Evolutionary conservation across 1,140 invertebrate species (phyloP), one percentile per base, ranked within the genome.

Genomic region (Platorchestia sp.): DNA sequence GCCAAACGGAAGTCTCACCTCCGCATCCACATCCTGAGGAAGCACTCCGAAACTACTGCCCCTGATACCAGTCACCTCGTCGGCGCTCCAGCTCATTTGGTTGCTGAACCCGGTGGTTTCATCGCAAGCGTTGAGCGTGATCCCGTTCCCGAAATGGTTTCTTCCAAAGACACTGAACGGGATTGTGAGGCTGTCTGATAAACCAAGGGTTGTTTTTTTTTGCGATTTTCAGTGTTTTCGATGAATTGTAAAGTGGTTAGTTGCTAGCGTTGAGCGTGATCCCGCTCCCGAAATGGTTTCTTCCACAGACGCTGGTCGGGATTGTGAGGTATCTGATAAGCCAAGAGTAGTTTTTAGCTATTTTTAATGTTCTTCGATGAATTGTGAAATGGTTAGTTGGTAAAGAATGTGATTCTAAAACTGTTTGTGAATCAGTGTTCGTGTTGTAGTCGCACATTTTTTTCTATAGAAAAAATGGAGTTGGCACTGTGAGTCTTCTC

Each of bases 1-100:
- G 96, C 96, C 93, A 96, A 96, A 91, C 95, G 96, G 47, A 96
- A 96, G 95, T 95, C 96, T 40, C 96, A 96, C 95, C 96, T 96
- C 42, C 96, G 96, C 89, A 95, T 96, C 91, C 96, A 96, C 89
- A 89, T 96, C 87, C 93, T 96, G 51, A 95, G 96, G 87, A 96
- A 95, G 43, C 96, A 96, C 59, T 95, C 95, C 22, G 19, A 22
- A 47, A 47, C 87, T 95, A 40, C 95, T 95, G 86, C n/a, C 86
- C 41, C 53, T 86, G 43, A 95, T 95, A 27, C n/a, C 91, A 14
- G 51, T 90, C 22, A 86, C 45, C 45, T 45, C 43, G 45, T 27
- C 47, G 43, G 14, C 42, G 87, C 41, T 89, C 43, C 87, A 14
- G 41, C 14, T 14, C 36, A 3, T 36, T 19, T 41, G 36, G 7